Conservation (phyloP, 2,797 vertebrate genomes). For the Sebastes vulpes region DNA sequence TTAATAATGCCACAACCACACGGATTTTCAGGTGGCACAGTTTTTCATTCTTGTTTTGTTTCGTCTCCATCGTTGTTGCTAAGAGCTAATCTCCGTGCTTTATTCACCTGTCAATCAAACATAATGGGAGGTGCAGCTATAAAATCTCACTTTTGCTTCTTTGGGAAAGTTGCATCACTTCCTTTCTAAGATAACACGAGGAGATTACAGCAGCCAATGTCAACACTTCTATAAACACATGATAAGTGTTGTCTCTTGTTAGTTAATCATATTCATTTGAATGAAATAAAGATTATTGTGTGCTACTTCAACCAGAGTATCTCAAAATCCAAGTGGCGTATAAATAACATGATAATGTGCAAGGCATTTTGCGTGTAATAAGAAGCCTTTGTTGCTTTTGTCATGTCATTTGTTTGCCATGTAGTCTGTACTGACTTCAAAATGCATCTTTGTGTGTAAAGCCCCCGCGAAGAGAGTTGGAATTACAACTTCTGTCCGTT, state of each 20-base stretch:
- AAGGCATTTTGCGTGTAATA: neutral
- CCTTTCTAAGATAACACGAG: neutral
- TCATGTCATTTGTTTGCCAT: too few species aligned
- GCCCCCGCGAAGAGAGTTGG: too few species aligned
- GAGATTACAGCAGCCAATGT: neutral
- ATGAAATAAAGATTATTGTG: neutral
- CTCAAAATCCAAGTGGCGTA: neutral
- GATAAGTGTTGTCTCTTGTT: neutral
- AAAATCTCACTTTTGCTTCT: neutral
- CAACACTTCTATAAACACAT: neutral
- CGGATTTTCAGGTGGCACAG: neutral
- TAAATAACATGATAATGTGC: neutral
- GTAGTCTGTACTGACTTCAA: rapidly evolving
- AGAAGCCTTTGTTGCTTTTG: neutral
- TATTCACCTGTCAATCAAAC: slow-evolving; percentile 51
- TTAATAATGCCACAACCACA: neutral
- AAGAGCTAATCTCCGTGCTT: slow-evolving; percentile 46
- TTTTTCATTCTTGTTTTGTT: slow-evolving; percentile 37
- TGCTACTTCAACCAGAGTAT: neutral
- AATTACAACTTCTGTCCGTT: too few species aligned
- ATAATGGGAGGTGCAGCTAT: neutral
- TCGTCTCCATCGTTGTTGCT: slow-evolving; percentile 48
- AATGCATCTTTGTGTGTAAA: too few species aligned
- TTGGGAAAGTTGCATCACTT: slow-evolving; percentile 1
- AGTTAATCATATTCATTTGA: neutral